Evolutionary conservation across 2,888 invertebrate genomes (phyloP).

Genomic region (Synanthedon tipuliformis): DNA sequence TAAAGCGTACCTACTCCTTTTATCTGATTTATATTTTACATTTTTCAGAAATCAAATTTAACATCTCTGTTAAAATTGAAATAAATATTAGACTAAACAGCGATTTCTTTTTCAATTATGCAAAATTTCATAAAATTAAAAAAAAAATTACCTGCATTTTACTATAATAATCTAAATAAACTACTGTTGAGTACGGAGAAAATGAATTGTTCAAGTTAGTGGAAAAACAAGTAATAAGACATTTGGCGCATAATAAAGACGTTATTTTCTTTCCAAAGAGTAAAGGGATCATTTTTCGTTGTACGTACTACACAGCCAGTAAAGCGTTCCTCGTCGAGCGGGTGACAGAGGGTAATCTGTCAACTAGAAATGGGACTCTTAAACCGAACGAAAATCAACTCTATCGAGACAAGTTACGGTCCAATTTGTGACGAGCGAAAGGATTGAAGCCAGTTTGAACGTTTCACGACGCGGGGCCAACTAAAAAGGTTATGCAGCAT

Average conservation of each 20-base stretch:
- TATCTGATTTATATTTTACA: background rate
- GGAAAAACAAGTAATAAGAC: constrained; percentile 32
- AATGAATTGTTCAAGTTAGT: constrained; percentile 26
- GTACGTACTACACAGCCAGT: constrained; percentile 10
- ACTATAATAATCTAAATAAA: too few species aligned
- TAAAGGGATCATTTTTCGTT: constrained; percentile 39
- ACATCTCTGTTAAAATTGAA: too few species aligned
- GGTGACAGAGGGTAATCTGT: constrained; percentile 24
- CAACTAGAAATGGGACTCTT: constrained; percentile 16
- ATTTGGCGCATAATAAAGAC: constrained; percentile 37
- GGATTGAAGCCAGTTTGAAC: constrained; percentile 12
- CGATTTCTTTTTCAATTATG: too few species aligned
- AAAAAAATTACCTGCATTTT: too few species aligned
- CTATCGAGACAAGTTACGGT: constrained; percentile 10
- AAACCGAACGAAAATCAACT: constrained; percentile 15
- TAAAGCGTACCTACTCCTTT: background rate
- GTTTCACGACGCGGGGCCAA: constrained; percentile 16
- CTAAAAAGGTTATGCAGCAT: constrained; percentile 19
- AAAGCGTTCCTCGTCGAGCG: constrained; percentile 4
- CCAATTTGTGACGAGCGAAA: constrained; percentile 3
- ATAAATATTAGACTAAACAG: too few species aligned
- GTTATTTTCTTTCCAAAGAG: constrained; percentile 23
- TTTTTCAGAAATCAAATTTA: too few species aligned
- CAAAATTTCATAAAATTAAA: too few species aligned
- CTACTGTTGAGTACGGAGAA: background rate